Percentiles rank a stretch among this genome's conserved stretches.
Evolutionary conservation across 2,797 vertebrate species (phyloP).

Genomic region (Melanotaenia nigrans): DNA sequence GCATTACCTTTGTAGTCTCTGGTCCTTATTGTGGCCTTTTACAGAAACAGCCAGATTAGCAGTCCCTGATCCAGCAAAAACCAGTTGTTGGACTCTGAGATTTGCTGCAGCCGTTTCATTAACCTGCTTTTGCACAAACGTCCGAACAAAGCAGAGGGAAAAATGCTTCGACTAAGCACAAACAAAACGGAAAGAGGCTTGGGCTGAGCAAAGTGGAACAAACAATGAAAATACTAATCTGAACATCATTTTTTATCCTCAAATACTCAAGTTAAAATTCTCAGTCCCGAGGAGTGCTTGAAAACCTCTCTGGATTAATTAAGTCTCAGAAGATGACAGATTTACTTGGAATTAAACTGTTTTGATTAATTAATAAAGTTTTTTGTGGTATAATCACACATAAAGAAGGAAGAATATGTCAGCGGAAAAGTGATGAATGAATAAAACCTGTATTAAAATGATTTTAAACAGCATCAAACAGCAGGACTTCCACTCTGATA

Average conservation of each 20-base stretch:
- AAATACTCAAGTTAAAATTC: neutral
- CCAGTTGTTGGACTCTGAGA: slow-evolving; percentile 44
- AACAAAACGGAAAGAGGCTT: neutral
- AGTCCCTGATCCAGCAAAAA: slow-evolving; percentile 23
- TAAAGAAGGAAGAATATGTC: neutral
- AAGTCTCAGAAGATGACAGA: neutral
- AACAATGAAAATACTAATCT: neutral
- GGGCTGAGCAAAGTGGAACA: no score
- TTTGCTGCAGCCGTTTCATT: slow-evolving; percentile 28
- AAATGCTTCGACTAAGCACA: neutral
- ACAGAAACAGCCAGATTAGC: slow-evolving; percentile 1
- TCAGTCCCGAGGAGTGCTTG: neutral
- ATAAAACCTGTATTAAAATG: neutral
- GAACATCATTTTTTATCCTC: neutral
- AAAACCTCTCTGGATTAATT: neutral
- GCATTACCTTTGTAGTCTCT: neutral
- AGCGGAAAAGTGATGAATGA: neutral
- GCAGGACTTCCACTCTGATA: neutral
- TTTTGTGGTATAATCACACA: no score
- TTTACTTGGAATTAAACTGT: neutral
- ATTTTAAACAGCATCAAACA: neutral
- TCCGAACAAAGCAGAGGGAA: neutral
- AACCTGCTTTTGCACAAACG: slow-evolving; percentile 30
- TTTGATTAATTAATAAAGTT: neutral
- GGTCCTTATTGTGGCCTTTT: neutral